Conservation (phyloP, 2,888 invertebrate genomes). For the Tyria jacobaeae region DNA sequence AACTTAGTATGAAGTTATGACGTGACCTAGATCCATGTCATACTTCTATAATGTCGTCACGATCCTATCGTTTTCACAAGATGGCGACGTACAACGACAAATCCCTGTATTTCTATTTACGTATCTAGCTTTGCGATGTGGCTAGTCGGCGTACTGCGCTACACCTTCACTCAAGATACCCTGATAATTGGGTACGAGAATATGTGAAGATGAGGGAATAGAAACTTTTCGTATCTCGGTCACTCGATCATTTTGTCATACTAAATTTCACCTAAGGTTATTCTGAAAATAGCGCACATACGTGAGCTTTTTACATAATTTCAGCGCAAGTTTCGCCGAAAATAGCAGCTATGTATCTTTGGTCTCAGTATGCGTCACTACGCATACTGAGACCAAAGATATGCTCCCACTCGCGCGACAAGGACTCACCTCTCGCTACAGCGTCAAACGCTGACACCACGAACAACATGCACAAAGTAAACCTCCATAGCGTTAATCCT, state of each 20-base stretch:
- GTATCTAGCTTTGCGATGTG: conserved; percentile 78
- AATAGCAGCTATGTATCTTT: conserved; percentile 80
- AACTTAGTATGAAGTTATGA: conserved; percentile 39
- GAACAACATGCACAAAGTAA: conserved; percentile 81
- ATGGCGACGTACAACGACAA: conserved; percentile 85
- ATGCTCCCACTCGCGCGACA: conserved; percentile 56
- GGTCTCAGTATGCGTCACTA: too few species aligned
- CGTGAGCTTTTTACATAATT: conserved; percentile 87
- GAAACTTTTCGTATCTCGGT: conserved; percentile 61
- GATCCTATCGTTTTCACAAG: conserved; percentile 86
- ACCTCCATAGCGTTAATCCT: conserved; percentile 83
- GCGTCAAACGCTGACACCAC: conserved; percentile 77
- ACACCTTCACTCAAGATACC: conserved; percentile 36
- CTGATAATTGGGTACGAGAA: conserved; percentile 45
- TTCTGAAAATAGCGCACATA: conserved; percentile 83
- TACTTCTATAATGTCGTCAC: conserved; percentile 80
- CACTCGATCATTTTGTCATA: conserved; percentile 75
- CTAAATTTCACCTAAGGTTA: conserved; percentile 79
- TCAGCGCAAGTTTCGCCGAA: conserved; percentile 85
- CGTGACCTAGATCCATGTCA: conserved; percentile 72
- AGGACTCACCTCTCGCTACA: conserved; percentile 81
- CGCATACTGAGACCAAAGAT: conserved; percentile 72
- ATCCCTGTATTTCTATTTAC: conserved; percentile 86
- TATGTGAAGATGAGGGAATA: conserved; percentile 23
- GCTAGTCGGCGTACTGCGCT: conserved; percentile 57